Base-by-base conservation (phyloP, 2,797 vertebrate species). In the Acipenser ruthenus region DNA sequence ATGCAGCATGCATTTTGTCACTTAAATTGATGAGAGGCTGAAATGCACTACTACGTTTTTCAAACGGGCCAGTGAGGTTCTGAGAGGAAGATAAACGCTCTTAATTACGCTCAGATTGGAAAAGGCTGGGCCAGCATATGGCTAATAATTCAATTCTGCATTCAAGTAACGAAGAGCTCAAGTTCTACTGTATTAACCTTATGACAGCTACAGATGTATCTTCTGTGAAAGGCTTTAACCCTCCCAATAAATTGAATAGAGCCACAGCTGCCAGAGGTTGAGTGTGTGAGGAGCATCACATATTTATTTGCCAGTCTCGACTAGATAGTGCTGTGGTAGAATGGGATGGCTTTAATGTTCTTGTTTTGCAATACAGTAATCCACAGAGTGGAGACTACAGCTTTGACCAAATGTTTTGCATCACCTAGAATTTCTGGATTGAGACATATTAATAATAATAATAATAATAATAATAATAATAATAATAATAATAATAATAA, bases 11-110 rank as follows among this genome's bases (percentile, higher is more conserved):
- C n/a, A 11, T 49, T 69, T 47, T 48, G 56, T 69, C 63, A 65
- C 50, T 60, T 69, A 65, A 53, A 65, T 60, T 66, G 51, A 66
- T 70, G 64, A 7, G 11, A 8, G 50, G 23, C 48, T 53, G 49
- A 47, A 13, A 48, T 67, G 50, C 60, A 13, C 48, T 47, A 11
- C 65, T 52, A 6, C 6, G n/a, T 13, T 15, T 18, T 15, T 63
- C 18, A 6, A 15, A 4, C 10, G n/a, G 52, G 23, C 47, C 49
- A 59, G 50, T 15, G 10, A 47, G 51, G 37, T 49, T 53, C 58
- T 56, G 50, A 18, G n/a, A 55, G 53, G n/a, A 18, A 48, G 63
- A 61, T 11, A 23, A 62, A 23, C 59, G 3, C 15, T 4, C 8
- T 9, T 11, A 62, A 62, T 62, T 50, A 52, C 18, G 59, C 55